A percentile compares a stretch with the other conserved stretches of the same genome.
phyloP scores from a whole-genome alignment of 2,797 vertebrate species.

The Psittacula derbiana region DNA sequence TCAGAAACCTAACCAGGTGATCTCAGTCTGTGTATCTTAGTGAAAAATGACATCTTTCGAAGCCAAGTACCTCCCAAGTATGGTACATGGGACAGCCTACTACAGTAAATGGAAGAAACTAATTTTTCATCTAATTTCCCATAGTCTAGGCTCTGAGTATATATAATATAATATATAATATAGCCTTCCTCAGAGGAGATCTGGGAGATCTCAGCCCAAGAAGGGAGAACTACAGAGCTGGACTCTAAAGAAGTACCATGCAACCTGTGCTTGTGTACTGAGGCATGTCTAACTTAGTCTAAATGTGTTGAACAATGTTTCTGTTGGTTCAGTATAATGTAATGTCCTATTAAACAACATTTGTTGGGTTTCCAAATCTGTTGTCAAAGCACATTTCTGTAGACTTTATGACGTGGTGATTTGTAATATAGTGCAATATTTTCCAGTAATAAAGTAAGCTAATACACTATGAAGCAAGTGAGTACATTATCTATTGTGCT shows the following conservation, averaged over 20 bases:
- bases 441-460: conserved; percentile 68
- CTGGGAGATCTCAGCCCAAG: neutral
- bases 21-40: neutral
- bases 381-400: conserved; percentile 64
- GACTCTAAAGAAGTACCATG: neutral
- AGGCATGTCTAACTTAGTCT: conserved; percentile 56
- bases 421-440: conserved; percentile 66
- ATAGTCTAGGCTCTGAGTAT: neutral
- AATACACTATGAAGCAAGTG: conserved; percentile 59
- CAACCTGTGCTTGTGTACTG: conserved; percentile 22
- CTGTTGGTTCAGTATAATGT: conserved; percentile 57
- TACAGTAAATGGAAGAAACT: neutral
- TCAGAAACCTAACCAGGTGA: neutral
- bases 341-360: conserved; percentile 59
- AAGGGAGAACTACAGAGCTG: neutral
- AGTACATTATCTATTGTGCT: conserved; percentile 68
- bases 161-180: neutral
- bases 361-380: conserved; percentile 47
- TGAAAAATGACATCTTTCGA: neutral
- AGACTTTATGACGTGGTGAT: conserved; percentile 41
- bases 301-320: conserved; percentile 54
- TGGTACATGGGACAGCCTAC: neutral
- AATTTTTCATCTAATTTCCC: neutral
- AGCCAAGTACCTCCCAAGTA: neutral
- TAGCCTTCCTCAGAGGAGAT: neutral